Evolutionary conservation across 2,888 invertebrate genomes (phyloP), one percentile per base, ranked within the genome.

Genomic region (Hipparchia sbordonii): DNA sequence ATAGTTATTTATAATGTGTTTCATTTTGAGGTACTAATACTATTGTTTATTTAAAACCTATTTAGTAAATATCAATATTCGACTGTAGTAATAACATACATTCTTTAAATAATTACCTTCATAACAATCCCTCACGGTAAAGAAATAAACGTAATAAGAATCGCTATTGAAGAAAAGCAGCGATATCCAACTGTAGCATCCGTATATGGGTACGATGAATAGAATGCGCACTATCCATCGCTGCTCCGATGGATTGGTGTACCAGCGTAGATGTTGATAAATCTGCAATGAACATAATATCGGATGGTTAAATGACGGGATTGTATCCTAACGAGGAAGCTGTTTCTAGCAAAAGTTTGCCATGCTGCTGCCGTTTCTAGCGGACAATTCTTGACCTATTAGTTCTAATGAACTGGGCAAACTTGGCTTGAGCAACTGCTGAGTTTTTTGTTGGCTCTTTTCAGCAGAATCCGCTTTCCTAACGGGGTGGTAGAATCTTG

Each of bases 161-260:
- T 99, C 98, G 82, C 98, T 98, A 91, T 98, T 98, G 95, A 99
- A 99, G 95, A 99, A 99, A 82, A 99, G 94, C 84, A 99, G 95
- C 85, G 98, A 98, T 82, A 99, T 97, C 99, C 99, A 99, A 68
- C 99, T 99, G 93, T 99, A 98, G 84, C 98, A 97, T 48, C 98
- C 98, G 91, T 99, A 99, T 84, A 99, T 99, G 77, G 99, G 99
- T 76, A 99, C 99, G 88, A 99, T 99, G 94, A 99, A 99, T 80
- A 99, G 95, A 85, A 99, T 99, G 82, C 99, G 96, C 67, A 99
- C 98, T 88, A 99, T 99, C 99, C 99, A 99, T 83, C 99, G 96
- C 94, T 99, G 99, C 92, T 99, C 99, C 77, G 98, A 97, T 3
- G 99, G 99, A 93, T 99, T 99, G 76, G 99, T 99, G 94, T 99